These are phyloP conservation scores for Megalops cyprinoides DNA, from an alignment of 2,797 vertebrate species.

Conservation along the genomic window DNA sequence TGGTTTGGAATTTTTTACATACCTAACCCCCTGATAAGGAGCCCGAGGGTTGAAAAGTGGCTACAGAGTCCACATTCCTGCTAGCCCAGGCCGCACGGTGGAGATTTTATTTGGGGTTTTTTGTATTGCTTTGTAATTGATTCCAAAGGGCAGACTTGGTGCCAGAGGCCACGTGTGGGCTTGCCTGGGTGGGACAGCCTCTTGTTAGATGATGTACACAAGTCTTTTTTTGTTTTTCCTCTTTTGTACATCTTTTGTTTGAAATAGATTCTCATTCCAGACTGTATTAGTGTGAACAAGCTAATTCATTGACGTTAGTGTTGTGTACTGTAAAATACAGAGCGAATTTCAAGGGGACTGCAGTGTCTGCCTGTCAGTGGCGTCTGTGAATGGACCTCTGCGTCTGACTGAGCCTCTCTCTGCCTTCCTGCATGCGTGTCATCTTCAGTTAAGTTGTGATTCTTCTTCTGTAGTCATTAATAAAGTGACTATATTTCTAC, in stretches of 20 bases:
- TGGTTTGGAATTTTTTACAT: neutral
- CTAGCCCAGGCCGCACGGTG: too few relatives aligned
- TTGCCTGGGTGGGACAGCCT: too few relatives aligned
- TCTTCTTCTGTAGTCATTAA: conserved; percentile 79
- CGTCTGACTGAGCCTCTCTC: conserved; percentile 62
- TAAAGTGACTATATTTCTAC: conserved; percentile 84
- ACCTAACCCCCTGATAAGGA: neutral
- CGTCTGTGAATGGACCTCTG: conserved; percentile 66
- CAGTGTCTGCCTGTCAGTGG: conserved; percentile 48
- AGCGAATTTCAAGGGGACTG: neutral
- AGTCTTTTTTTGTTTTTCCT: too few relatives aligned
- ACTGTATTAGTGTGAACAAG: neutral
- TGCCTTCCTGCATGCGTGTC: conserved; percentile 77
- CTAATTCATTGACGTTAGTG: neutral
- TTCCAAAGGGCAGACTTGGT: too few relatives aligned
- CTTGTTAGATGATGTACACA: too few relatives aligned
- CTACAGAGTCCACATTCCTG: too few relatives aligned
- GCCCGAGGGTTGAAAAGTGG: neutral
- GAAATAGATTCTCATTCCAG: neutral
- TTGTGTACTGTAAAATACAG: conserved; percentile 26
- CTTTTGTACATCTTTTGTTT: too few relatives aligned
- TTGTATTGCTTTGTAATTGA: too few relatives aligned
- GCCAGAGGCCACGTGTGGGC: too few relatives aligned
- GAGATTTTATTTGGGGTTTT: too few relatives aligned
- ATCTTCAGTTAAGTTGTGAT: conserved; percentile 73